Conservation (phyloP, 2,888 invertebrate species). For the Pyralis farinalis region DNA sequence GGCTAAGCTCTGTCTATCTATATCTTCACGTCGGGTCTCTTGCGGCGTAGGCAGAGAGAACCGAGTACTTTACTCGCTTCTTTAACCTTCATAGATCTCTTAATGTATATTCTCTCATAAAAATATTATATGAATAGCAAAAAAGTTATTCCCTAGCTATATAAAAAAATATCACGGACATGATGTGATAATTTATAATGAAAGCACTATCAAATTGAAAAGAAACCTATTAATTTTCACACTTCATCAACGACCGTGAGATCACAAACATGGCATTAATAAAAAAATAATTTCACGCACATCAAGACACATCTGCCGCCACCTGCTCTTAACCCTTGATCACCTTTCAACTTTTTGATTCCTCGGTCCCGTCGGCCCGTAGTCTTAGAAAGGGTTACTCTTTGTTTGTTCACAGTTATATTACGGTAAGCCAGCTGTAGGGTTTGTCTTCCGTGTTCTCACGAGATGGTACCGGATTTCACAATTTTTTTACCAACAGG, state of each 20-base stretch:
- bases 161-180: neutral
- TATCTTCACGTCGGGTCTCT: no score
- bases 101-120: no score
- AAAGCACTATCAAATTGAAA: constrained; percentile 38
- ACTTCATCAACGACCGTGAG: constrained; percentile 64
- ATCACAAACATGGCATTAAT: constrained; percentile 37
- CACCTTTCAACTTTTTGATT: constrained; percentile 44
- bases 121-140: no score
- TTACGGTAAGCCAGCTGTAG: constrained; percentile 57
- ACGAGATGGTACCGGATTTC: constrained; percentile 56
- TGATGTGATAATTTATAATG: constrained; percentile 22
- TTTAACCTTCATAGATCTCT: no score
- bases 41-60: no score
- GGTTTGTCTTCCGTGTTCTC: constrained; percentile 62
- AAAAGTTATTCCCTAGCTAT: no score
- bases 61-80: no score
- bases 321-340: constrained; percentile 70
- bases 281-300: constrained; percentile 72
- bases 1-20: no score
- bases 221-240: constrained; percentile 67
- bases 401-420: constrained; percentile 66
- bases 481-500: constrained; percentile 36
- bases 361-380: constrained; percentile 46
- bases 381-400: constrained; percentile 61
- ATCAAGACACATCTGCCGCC: constrained; percentile 72